phyloP scores from a whole-genome alignment of 1,140 invertebrate genomes.

The Achatina immaculata region DNA sequence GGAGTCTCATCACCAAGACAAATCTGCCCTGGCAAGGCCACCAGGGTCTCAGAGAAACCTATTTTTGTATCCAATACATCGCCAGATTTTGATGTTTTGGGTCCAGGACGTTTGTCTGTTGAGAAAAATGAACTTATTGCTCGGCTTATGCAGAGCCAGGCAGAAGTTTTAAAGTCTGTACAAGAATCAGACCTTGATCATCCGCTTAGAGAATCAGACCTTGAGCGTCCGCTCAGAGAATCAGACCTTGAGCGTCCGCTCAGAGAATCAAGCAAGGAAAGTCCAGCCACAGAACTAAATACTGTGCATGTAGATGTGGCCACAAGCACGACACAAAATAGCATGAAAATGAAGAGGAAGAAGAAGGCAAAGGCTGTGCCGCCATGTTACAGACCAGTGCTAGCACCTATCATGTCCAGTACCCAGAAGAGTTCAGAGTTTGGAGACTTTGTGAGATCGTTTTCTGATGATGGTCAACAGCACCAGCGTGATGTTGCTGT shows the following conservation, averaged over 20 bases:
- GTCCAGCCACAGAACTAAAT: too few relatives aligned
- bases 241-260: too few relatives aligned
- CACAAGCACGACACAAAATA: background rate
- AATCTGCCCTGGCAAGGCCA: too few relatives aligned
- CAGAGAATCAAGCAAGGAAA: too few relatives aligned
- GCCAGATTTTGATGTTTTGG: too few relatives aligned
- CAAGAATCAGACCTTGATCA: background rate
- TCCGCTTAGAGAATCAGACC: too few relatives aligned
- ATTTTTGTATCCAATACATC: too few relatives aligned
- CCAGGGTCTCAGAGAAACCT: too few relatives aligned
- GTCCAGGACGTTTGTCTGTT: background rate
- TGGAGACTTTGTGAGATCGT: conserved; percentile 36
- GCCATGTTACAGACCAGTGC: conserved; percentile 33
- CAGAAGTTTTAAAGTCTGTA: background rate
- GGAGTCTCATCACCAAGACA: too few relatives aligned
- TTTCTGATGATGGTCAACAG: background rate
- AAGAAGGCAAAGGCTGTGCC: background rate
- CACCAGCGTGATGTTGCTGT: background rate
- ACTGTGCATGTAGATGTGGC: too few relatives aligned
- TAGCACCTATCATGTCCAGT: conserved; percentile 53
- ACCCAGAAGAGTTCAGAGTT: conserved; percentile 57
- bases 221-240: too few relatives aligned
- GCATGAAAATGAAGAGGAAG: background rate
- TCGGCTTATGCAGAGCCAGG: conserved; percentile 29
- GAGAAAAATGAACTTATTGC: conserved; percentile 32